Base-by-base conservation (phyloP, 2,113 vertebrate species). In the Meriones unguiculatus region DNA sequence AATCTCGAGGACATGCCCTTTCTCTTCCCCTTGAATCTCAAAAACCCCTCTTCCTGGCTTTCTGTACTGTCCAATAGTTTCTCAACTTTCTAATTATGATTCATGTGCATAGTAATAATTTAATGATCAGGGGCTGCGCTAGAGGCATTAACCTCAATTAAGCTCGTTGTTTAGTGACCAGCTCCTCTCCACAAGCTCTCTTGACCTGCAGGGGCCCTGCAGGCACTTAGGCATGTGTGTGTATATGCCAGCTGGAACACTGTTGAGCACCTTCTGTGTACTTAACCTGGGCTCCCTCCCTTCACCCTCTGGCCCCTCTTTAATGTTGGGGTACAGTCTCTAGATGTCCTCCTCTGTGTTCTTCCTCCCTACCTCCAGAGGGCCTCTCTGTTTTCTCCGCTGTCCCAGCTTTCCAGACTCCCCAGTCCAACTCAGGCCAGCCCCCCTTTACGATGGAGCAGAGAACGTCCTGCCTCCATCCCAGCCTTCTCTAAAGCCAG, bases 71-170 rank as follows among this genome's bases (percentile, higher is more conserved):
- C 62, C 25, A 41, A 98, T 97, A 98, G 96, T 97, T 98, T 98
- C 98, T 99, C 98, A 98, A 98, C 98, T 98, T 99, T 99, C 98
- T 99, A 99, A 99, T 99, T 99, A 99, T 99, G 99, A 99, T 99
- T 99, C 99, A 99, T 99, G 99, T 95, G 98, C 97, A 98, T 98
- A 98, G 99, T 99, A 98, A 99, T 99, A 99, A 99, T 99, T 99
- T 99, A 99, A 99, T 99, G 99, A 99, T 99, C 99, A 98, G 98
- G 98, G 99, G 98, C 98, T 98, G 98, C 98, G 98, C 98, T 97
- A 98, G 99, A 98, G 98, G 99, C 99, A 98, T 99, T 99, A 99
- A 99, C 99, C 99, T 99, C 99, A 99, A 99, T 99, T 99, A 99
- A 98, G 99, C 99, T 99, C 99, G 99, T 99, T 99, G 99, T 84